These are phyloP conservation scores for Heliconius ismenius DNA, from an alignment of 2,888 invertebrate species.

Conservation along the genomic window DNA sequence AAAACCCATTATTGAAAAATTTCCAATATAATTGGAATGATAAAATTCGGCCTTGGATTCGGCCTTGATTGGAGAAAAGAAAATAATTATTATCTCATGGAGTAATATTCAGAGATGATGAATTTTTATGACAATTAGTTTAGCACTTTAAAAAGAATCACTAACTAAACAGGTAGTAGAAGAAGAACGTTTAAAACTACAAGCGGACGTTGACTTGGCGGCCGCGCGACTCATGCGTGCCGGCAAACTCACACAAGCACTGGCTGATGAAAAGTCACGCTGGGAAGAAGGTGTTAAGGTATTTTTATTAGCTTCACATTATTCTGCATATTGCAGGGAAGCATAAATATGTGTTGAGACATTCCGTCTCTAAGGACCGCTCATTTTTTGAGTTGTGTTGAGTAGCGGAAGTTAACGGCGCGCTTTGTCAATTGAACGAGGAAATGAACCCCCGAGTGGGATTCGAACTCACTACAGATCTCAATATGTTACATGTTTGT, in stretches of 20 bases:
- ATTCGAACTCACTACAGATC: not conserved
- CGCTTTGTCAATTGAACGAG: not conserved
- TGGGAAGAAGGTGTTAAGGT: constrained; percentile 90
- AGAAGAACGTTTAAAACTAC: constrained; percentile 87
- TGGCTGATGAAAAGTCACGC: constrained; percentile 92
- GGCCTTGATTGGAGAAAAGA: no score
- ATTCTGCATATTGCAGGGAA: no score
- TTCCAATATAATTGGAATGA: not conserved
- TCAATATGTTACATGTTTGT: not conserved
- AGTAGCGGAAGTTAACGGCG: not conserved
- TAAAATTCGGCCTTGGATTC: not conserved
- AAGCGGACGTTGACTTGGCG: constrained; percentile 88
- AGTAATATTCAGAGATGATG: no score
- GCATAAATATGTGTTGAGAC: no score
- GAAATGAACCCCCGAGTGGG: not conserved
- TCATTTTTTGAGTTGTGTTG: not conserved
- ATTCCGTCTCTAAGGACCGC: no score
- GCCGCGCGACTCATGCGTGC: constrained; percentile 90
- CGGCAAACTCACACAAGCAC: constrained; percentile 91
- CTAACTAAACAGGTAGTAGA: constrained; percentile 80
- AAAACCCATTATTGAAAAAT: not conserved
- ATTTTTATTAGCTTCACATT: not conserved
- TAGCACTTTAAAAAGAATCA: not conserved
- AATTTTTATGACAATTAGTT: not conserved
- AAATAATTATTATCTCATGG: no score